Conservation (phyloP, 2,888 invertebrate genomes). For the Drosophila conformis region DNA sequence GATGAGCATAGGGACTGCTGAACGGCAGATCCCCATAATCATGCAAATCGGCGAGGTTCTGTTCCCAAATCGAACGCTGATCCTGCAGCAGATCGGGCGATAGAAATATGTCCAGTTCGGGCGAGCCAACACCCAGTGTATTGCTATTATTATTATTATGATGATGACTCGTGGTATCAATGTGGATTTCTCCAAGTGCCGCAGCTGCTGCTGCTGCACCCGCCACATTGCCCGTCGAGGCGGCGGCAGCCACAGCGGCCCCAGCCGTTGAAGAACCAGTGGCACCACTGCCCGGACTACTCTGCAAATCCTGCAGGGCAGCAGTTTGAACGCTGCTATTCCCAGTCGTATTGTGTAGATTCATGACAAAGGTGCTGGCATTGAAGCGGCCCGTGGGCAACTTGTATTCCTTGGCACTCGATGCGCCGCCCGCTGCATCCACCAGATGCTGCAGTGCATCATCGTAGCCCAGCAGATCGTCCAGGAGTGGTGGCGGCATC, state of each 20-base stretch:
- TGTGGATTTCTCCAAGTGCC: conserved; percentile 61
- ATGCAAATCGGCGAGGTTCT: conserved; percentile 87
- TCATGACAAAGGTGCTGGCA: conserved; percentile 87
- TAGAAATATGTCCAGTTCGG: conserved; percentile 80
- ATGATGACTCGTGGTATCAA: conserved; percentile 46
- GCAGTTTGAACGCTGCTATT: conserved; percentile 79
- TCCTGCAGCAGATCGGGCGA: conserved; percentile 83
- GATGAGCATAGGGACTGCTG: conserved; percentile 75
- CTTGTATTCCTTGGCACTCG: conserved; percentile 45
- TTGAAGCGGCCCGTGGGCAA: conserved; percentile 84
- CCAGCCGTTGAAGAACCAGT: conserved; percentile 18
- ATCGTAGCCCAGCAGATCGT: conserved; percentile 87
- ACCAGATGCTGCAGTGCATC: conserved; percentile 85
- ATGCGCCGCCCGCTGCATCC: neutral
- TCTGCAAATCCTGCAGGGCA: conserved; percentile 80
- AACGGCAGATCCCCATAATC: conserved; percentile 85
- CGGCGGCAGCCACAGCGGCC: conserved; percentile 4
- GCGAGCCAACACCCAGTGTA: conserved; percentile 25
- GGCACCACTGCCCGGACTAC: conserved; percentile 33
- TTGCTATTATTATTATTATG: conserved; percentile 17
- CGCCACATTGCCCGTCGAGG: conserved; percentile 19
- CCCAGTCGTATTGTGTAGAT: conserved; percentile 85
- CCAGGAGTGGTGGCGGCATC: conserved; percentile 81
- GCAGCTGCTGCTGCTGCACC: conserved; percentile 40
- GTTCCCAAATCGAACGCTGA: conserved; percentile 86